These are phyloP conservation scores for Ganaspis sp. DNA, from an alignment of 1,140 invertebrate species.

Conservation along the genomic window DNA sequence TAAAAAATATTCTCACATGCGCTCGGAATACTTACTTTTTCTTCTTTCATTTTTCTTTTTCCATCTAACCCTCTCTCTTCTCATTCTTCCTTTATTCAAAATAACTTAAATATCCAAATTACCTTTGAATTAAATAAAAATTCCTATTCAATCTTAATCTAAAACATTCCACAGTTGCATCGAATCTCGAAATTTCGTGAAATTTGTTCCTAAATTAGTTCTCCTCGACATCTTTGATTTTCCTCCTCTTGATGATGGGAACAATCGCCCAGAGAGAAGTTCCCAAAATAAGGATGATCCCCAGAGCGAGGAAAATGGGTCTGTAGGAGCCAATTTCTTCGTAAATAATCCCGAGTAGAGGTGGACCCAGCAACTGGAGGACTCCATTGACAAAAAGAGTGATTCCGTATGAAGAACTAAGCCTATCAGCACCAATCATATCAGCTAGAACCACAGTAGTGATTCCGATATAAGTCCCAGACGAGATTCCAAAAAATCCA, in stretches of 20 bases:
- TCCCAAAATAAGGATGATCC: slow-evolving; percentile 82
- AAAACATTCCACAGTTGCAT: not conserved
- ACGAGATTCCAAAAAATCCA: slow-evolving; percentile 85
- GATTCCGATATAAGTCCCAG: slow-evolving; percentile 88
- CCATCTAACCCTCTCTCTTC: too few species aligned
- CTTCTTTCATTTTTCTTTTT: too few species aligned
- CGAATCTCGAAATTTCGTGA: not conserved
- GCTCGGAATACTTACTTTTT: too few species aligned
- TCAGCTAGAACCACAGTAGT: slow-evolving; percentile 89
- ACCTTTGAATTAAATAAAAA: too few species aligned
- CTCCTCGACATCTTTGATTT: slow-evolving; percentile 62
- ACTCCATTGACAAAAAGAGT: slow-evolving; percentile 88
- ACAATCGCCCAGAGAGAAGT: slow-evolving; percentile 83
- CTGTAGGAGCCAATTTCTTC: slow-evolving; percentile 81
- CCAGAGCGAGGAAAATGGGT: slow-evolving; percentile 83
- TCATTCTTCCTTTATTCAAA: not conserved
- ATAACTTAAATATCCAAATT: not conserved
- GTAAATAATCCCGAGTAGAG: slow-evolving; percentile 83
- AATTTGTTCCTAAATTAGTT: slow-evolving; percentile 7
- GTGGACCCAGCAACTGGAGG: slow-evolving; percentile 85
- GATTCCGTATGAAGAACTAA: slow-evolving; percentile 88
- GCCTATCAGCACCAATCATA: slow-evolving; percentile 85
- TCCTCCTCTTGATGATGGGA: slow-evolving; percentile 80
- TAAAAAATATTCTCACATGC: not conserved
- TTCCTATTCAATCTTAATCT: too few species aligned